These are phyloP conservation scores for Torymus aiolomorphi DNA, from an alignment of 2,888 invertebrate genomes.

Conservation along the genomic window DNA sequence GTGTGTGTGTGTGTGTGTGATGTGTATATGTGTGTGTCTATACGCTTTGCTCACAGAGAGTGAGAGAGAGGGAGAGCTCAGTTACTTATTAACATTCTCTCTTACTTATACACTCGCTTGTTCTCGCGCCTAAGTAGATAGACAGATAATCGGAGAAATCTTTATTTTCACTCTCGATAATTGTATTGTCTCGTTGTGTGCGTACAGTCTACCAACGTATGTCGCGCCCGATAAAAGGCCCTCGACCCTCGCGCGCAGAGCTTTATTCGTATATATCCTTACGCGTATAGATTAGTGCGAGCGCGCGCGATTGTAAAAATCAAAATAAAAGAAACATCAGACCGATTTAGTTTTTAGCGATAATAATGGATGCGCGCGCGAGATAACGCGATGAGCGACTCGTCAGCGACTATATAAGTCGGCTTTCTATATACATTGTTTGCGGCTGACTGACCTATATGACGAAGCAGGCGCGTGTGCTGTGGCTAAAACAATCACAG, in stretches of 20 bases:
- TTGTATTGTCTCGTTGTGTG: not conserved
- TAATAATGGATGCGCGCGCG: not conserved
- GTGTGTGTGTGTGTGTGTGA: too few species aligned
- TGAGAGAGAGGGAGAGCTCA: too few species aligned
- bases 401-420: too few species aligned
- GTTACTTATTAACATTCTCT: too few species aligned
- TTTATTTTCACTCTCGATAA: not conserved
- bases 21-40: too few species aligned
- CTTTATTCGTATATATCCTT: not conserved
- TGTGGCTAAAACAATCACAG: not conserved
- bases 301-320: not conserved
- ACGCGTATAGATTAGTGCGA: not conserved
- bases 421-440: not conserved
- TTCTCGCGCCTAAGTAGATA: too few species aligned
- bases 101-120: too few species aligned
- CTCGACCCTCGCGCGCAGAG: conserved; percentile 57
- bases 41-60: too few species aligned
- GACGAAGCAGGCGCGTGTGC: too few species aligned
- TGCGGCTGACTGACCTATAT: too few species aligned
- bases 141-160: not conserved
- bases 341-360: not conserved
- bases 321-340: not conserved
- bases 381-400: not conserved
- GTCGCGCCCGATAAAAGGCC: conserved; percentile 61
- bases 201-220: not conserved